These are phyloP conservation scores for Clarias platycephalus DNA, from an alignment of 2,797 vertebrate genomes.

Conservation along the genomic window DNA sequence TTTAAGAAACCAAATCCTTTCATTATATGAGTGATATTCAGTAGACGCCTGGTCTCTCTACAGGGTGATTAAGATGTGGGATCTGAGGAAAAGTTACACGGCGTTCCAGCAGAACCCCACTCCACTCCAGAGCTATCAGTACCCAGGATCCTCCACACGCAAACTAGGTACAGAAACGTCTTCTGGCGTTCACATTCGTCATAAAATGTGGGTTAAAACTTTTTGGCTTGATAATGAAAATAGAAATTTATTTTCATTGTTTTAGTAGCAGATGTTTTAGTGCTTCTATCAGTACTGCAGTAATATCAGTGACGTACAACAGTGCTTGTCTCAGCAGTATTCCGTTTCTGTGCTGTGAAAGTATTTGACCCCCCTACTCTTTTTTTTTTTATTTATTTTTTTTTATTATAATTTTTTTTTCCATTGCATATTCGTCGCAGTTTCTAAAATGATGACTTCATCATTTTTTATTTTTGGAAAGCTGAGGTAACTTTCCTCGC, in stretches of 20 bases:
- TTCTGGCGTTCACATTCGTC: too few species aligned
- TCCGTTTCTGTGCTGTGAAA: too few species aligned
- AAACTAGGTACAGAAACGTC: constrained; percentile 80
- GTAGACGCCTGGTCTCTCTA: background rate
- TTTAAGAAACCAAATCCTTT: background rate
- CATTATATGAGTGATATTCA: background rate
- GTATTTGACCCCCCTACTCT: too few species aligned
- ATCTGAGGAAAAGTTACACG: constrained; percentile 89
- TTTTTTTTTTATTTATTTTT: too few species aligned
- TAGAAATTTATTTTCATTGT: background rate
- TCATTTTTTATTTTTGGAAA: too few species aligned
- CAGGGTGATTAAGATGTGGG: constrained; percentile 94
- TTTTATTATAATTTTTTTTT: too few species aligned
- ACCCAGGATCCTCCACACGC: constrained; percentile 87
- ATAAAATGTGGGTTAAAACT: background rate
- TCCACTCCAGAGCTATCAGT: constrained; percentile 81
- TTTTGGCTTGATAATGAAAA: background rate
- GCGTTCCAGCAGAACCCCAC: constrained; percentile 80
- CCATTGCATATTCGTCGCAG: too few species aligned
- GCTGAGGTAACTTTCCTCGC: too few species aligned
- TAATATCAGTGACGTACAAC: background rate
- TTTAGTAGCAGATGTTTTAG: background rate
- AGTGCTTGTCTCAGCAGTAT: background rate
- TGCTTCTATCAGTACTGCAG: background rate
- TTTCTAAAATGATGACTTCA: too few species aligned